Evolutionary conservation across 2,113 vertebrate species (phyloP), one percentile per base, ranked within the genome.

Genomic region (Hypocryptadius cinnamomeus): DNA sequence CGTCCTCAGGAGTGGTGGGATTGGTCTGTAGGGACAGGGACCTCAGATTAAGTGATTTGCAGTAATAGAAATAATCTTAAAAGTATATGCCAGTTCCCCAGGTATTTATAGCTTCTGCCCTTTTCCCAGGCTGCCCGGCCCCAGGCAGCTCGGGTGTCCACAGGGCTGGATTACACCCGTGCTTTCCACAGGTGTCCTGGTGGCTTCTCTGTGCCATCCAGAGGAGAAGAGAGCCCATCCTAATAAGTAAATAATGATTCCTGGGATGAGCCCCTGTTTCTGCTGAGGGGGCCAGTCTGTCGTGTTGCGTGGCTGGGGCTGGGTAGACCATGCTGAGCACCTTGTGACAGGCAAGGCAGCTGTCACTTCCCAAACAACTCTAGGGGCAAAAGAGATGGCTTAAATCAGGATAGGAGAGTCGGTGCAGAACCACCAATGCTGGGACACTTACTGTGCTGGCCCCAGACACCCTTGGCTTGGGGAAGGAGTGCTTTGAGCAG

Each of bases 21-120:
- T 39, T 51, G 65, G 25, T 63, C 79, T 53, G 59, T 53, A 1
- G 3, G 83, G 59, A 39, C 23, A 31, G 37, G 40, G 63, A 68
- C 47, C 33, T 22, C 61, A 85, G 82, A 57, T 45, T 53, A 73
- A 63, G 53, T 54, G 65, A 73, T 64, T 83, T 63, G 33, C 51
- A 50, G 65, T 28, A 59, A 39, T 20, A 74, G 73, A 74, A 86
- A 53, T 90, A 25, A 68, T 71, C 56, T 86, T 15, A 23, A 77
- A 86, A 69, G 44, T 35, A 40, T 22, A 83, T 31, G 56, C 44
- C 44, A 15, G 40, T 66, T 79, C n/a, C 13, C 5, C n/a, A 59
- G 73, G 51, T 93, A 94, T 82, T 93, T 87, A 69, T 87, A 83
- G 91, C 77, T 57, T 50, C 50, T 77, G 71, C 88, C 87, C 69